Evolutionary conservation across 2,113 vertebrate genomes (phyloP).

Genomic region (Athene cunicularia): DNA sequence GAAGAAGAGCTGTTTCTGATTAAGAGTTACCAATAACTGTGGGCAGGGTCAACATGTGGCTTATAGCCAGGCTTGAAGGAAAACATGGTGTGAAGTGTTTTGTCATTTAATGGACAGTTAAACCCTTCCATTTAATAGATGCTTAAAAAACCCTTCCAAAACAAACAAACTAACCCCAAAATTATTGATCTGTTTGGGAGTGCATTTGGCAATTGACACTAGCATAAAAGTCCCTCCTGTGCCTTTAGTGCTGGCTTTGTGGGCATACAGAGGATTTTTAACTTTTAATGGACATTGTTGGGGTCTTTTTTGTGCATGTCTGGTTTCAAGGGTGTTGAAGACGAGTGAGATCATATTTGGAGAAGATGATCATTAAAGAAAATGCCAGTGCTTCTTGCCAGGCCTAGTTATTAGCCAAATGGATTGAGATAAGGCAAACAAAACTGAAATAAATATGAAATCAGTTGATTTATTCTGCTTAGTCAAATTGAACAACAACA

Average conservation of each 20-base stretch:
- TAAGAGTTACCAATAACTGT: not conserved
- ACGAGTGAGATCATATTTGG: not conserved
- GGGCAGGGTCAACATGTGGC: not conserved
- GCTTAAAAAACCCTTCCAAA: not conserved
- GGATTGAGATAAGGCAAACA: conserved; percentile 60
- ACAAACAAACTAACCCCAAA: not conserved
- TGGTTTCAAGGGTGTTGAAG: not conserved
- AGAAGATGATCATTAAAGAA: not conserved
- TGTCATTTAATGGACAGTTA: not conserved
- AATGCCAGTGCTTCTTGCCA: not conserved
- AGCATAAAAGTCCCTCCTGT: not conserved
- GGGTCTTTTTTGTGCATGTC: not conserved
- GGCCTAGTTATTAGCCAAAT: not conserved
- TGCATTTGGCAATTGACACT: not conserved
- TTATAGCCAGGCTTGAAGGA: not conserved
- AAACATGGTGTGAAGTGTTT: not conserved
- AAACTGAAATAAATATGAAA: conserved; percentile 51
- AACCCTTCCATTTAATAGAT: not conserved
- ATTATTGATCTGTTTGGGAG: not conserved
- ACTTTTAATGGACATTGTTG: not conserved
- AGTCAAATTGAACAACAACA: conserved; percentile 66
- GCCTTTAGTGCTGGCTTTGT: not conserved
- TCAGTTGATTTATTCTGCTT: conserved; percentile 54
- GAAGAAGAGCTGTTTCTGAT: not conserved
- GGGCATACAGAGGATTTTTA: not conserved